These are phyloP conservation scores for Bambusicola thoracicus DNA, from an alignment of 2,113 vertebrate species.

Conservation along the genomic window DNA sequence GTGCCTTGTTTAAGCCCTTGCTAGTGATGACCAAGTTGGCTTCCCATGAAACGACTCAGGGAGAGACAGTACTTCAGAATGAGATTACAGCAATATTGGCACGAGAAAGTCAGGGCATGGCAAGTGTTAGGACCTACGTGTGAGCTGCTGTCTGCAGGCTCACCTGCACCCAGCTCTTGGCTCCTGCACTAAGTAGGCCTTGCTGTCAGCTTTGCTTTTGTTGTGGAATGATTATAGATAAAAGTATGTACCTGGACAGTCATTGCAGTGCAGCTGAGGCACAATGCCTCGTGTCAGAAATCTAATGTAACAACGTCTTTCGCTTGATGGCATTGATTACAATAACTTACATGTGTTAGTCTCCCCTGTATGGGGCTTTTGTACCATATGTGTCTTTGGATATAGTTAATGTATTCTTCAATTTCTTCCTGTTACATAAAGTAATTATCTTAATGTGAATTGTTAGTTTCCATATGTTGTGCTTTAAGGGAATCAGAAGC, in stretches of 20 bases:
- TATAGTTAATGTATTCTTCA: not conserved
- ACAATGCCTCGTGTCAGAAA: not conserved
- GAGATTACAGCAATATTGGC: not conserved
- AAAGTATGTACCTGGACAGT: not conserved
- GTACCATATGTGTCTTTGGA: not conserved
- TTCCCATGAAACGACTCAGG: not conserved
- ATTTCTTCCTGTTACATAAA: not conserved
- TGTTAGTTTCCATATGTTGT: not conserved
- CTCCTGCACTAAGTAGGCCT: not conserved
- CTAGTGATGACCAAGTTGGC: not conserved
- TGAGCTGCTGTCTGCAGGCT: not conserved
- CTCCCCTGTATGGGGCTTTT: not conserved
- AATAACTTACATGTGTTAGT: not conserved
- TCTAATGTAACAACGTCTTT: not conserved
- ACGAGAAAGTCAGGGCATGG: accelerated
- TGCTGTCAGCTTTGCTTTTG: not conserved
- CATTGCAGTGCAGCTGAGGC: not conserved
- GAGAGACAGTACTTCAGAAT: not conserved
- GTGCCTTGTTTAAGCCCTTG: not conserved
- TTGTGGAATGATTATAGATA: not conserved
- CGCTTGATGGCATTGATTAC: not conserved
- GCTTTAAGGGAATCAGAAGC: not conserved
- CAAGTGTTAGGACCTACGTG: not conserved
- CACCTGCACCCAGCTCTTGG: accelerated
- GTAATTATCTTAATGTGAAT: not conserved